phyloP scores from a whole-genome alignment of 2,113 vertebrate genomes.

The Trinectes maculatus region DNA sequence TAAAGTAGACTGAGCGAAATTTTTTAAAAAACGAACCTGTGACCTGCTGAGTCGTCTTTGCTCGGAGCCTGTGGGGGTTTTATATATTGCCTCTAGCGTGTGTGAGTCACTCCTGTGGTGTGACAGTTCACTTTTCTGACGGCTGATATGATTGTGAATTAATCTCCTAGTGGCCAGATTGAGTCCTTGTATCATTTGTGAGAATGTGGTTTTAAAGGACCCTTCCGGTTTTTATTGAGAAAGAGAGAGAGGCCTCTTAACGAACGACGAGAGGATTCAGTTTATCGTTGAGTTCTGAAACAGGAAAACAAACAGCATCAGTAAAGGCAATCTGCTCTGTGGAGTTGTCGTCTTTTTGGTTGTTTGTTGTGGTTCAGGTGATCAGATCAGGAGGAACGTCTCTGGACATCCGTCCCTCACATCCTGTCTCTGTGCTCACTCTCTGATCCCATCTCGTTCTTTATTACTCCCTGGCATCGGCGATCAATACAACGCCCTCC shows the following conservation, averaged over 20 bases:
- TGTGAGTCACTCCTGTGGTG: too few species aligned
- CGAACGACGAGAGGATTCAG: neutral
- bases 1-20: conserved; percentile 82
- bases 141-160: conserved; percentile 4
- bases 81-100: neutral
- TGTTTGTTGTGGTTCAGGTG: conserved; percentile 59
- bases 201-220: conserved; percentile 27
- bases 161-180: conserved; percentile 12
- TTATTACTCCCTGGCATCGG: conserved; percentile 62
- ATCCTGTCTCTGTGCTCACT: conserved; percentile 37
- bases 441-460: conserved; percentile 56
- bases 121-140: neutral
- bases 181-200: conserved; percentile 36
- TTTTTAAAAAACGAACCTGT: conserved; percentile 79
- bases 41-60: conserved; percentile 46
- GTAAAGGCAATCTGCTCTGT: too few species aligned
- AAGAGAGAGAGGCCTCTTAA: too few species aligned
- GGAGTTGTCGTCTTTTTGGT: too few species aligned
- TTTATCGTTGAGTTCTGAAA: neutral
- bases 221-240: neutral
- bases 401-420: too few species aligned
- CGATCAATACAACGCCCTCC: conserved; percentile 66
- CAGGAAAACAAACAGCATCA: neutral
- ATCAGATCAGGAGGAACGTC: conserved; percentile 47
- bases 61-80: conserved; percentile 15